Percentiles rank a stretch among this genome's conserved stretches.
These are phyloP conservation scores for Drosophila persimilis DNA, from an alignment of 1,140 invertebrate species.

Conservation along the genomic window DNA sequence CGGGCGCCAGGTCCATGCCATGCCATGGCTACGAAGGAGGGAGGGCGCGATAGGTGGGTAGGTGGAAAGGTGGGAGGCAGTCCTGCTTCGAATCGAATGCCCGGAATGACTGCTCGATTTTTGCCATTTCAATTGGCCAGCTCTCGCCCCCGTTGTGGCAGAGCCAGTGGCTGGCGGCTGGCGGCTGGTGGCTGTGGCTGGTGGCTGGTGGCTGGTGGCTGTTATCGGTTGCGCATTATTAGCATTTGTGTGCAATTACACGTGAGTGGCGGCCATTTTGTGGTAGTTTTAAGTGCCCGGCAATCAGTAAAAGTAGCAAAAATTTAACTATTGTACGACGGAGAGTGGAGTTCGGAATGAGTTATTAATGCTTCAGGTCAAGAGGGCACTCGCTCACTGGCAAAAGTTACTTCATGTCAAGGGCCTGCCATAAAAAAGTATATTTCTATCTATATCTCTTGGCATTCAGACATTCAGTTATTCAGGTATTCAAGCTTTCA, in stretches of 20 bases:
- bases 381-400: slow-evolving; percentile 1
- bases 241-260: slow-evolving; percentile 62
- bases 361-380: slow-evolving; percentile 37
- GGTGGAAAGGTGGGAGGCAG: slow-evolving; percentile 5
- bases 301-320: slow-evolving; percentile 41
- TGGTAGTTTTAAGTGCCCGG: slow-evolving; percentile 46
- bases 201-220: slow-evolving; percentile 23
- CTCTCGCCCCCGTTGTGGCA: background rate
- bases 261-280: slow-evolving; percentile 58
- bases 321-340: slow-evolving; percentile 11
- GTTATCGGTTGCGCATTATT: slow-evolving; percentile 56
- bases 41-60: too few relatives aligned
- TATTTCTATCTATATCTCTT: background rate
- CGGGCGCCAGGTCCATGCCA: background rate
- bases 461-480: too few relatives aligned
- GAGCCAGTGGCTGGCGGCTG: slow-evolving; percentile 5
- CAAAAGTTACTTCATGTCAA: slow-evolving; percentile 18
- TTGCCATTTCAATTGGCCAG: slow-evolving; percentile 56
- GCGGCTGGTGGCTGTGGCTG: background rate
- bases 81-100: too few relatives aligned
- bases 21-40: too few relatives aligned
- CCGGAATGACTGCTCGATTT: slow-evolving; percentile 54
- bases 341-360: slow-evolving; percentile 17
- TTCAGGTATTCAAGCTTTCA: too few relatives aligned
- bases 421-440: background rate